Conservation (phyloP, 2,797 vertebrate genomes). For the Premnoplex brunnescens region DNA sequence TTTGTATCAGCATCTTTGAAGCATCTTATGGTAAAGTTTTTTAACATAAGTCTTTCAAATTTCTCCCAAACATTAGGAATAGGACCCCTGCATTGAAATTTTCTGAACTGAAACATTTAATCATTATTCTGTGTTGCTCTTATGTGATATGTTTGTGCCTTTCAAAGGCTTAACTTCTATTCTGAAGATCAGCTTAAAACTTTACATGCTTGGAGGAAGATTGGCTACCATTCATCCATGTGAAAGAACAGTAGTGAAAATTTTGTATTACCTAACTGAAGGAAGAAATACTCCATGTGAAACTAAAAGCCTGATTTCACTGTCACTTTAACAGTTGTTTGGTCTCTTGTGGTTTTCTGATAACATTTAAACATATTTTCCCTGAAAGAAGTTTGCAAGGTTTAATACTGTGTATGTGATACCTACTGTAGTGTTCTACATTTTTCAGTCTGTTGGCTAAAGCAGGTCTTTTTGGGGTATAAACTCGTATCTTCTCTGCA, state of each 20-base stretch:
- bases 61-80: background rate
- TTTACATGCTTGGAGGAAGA: constrained; percentile 20
- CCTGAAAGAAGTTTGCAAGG: background rate
- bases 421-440: background rate
- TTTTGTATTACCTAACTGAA: constrained; percentile 20
- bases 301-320: constrained; percentile 40
- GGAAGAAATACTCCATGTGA: constrained; percentile 27
- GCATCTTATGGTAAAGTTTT: background rate
- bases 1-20: background rate
- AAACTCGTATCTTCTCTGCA: background rate
- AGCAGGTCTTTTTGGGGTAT: background rate
- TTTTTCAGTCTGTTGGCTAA: background rate
- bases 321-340: constrained; percentile 45
- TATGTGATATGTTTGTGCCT: background rate
- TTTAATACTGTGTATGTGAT: background rate
- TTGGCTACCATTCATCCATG: background rate
- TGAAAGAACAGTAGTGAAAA: constrained; percentile 22
- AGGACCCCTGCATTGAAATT: background rate
- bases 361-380: constrained; percentile 10
- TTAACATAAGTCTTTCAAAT: background rate
- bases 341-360: constrained; percentile 18
- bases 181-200: constrained; percentile 2
- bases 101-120: background rate
- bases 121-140: background rate
- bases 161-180: constrained; percentile 4